phyloP scores from a whole-genome alignment of 1,140 invertebrate genomes.

The Drosophila carrolli region DNA sequence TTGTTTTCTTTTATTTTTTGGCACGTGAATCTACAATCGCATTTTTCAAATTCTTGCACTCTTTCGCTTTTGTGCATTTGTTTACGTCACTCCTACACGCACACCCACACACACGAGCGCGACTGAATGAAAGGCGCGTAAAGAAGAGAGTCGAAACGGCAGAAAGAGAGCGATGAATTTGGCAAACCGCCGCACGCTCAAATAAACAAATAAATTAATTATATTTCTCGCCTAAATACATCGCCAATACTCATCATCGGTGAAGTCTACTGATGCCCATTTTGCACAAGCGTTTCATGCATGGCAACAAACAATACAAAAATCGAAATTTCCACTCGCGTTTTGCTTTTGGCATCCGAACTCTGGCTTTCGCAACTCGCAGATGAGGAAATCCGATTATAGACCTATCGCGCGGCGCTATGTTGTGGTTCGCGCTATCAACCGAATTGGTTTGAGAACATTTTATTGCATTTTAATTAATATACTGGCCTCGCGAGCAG shows the following conservation, averaged over 20 bases:
- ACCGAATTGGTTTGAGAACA: conserved; percentile 20
- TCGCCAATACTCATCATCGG: neutral
- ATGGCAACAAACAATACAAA: conserved; percentile 48
- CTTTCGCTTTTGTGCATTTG: conserved; percentile 62
- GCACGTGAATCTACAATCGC: conserved; percentile 62
- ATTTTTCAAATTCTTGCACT: conserved; percentile 60
- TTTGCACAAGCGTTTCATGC: conserved; percentile 21
- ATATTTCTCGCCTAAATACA: conserved; percentile 5
- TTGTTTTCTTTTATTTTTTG: conserved; percentile 46
- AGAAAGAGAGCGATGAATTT: conserved; percentile 31
- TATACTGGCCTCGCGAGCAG: neutral
- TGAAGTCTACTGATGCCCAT: conserved; percentile 6
- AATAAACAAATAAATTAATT: conserved; percentile 49
- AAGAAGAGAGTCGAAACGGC: conserved; percentile 33
- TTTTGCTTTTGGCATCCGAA: conserved; percentile 9
- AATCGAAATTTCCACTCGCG: conserved; percentile 77
- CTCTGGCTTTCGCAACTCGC: conserved; percentile 2
- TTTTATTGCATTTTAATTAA: conserved; percentile 33
- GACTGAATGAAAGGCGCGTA: conserved; percentile 54
- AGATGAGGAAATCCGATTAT: conserved; percentile 25
- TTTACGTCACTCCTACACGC: conserved; percentile 66
- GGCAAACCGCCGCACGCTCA: conserved; percentile 27
- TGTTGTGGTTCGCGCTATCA: conserved; percentile 17
- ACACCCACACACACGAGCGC: conserved; percentile 21
- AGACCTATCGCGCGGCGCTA: neutral